Conservation (phyloP, 2,888 invertebrate species). For the Resseliella maxima region DNA sequence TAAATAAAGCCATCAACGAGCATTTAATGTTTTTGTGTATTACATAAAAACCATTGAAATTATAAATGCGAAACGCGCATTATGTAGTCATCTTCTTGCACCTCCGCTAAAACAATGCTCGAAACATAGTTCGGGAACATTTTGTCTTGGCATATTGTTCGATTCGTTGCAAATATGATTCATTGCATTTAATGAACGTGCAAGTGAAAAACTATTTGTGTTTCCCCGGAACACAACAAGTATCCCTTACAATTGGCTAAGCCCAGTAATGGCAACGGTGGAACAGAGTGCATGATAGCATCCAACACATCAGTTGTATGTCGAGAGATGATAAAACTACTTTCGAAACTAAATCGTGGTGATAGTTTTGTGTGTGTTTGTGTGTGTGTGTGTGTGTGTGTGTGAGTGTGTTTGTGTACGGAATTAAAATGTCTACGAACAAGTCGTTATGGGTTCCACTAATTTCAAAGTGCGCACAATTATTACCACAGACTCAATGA, state of each 20-base stretch:
- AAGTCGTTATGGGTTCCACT: slow-evolving; percentile 44
- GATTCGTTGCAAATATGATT: slow-evolving; percentile 17
- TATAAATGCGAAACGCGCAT: slow-evolving; percentile 18
- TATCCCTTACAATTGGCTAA: neutral
- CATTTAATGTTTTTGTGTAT: slow-evolving; percentile 32
- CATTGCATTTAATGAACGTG: slow-evolving; percentile 17
- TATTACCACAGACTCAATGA: slow-evolving; percentile 50
- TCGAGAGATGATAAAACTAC: slow-evolving; percentile 4
- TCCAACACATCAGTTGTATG: neutral
- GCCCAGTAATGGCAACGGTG: neutral
- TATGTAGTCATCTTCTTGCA: neutral
- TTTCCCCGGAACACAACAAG: neutral
- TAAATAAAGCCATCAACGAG: slow-evolving; percentile 51
- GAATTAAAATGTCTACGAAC: slow-evolving; percentile 45
- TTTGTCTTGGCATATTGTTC: slow-evolving; percentile 18
- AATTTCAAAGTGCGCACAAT: slow-evolving; percentile 41
- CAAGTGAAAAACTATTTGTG: neutral
- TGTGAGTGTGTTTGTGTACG: neutral
- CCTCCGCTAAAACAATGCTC: too few relatives aligned
- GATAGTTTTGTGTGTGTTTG: neutral
- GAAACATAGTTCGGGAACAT: too few relatives aligned
- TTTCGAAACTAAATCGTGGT: slow-evolving; percentile 6
- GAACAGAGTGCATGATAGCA: slow-evolving; percentile 1
- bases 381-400: neutral
- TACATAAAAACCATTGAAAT: slow-evolving; percentile 19